Evolutionary conservation across 2,888 invertebrate species (phyloP).

Genomic region (Drosophila mettleri): DNA sequence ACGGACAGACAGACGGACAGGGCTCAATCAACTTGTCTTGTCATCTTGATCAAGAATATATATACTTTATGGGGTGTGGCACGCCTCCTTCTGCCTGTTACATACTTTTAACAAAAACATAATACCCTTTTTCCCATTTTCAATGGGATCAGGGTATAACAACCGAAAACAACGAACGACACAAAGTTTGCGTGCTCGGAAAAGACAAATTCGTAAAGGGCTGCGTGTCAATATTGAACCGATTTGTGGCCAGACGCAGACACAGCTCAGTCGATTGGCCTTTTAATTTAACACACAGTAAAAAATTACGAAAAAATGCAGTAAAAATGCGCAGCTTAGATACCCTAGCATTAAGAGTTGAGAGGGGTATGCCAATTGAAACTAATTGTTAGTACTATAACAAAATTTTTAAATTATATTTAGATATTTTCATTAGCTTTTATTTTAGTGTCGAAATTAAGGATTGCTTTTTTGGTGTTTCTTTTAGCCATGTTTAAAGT

Average conservation of each 20-base stretch:
- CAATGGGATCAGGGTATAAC: too few relatives aligned
- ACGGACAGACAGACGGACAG: too few relatives aligned
- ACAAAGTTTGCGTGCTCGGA: slow-evolving; percentile 59
- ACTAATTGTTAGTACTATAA: background rate
- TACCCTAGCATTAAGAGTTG: background rate
- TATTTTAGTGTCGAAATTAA: slow-evolving; percentile 44
- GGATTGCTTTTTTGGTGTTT: slow-evolving; percentile 9
- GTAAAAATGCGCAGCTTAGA: background rate
- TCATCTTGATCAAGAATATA: too few relatives aligned
- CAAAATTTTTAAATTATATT: background rate
- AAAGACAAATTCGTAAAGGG: slow-evolving; percentile 64
- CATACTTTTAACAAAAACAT: too few relatives aligned
- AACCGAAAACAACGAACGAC: slow-evolving; percentile 23
- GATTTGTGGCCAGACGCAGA: slow-evolving; percentile 49
- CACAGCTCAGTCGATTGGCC: slow-evolving; percentile 35
- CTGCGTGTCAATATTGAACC: slow-evolving; percentile 66
- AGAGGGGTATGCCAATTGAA: background rate
- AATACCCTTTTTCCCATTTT: too few relatives aligned
- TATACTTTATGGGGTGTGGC: too few relatives aligned
- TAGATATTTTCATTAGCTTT: slow-evolving; percentile 4
- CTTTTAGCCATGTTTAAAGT: slow-evolving; percentile 32
- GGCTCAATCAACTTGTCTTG: too few relatives aligned
- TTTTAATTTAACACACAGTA: slow-evolving; percentile 13
- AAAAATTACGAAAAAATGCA: slow-evolving; percentile 4
- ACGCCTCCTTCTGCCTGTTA: too few relatives aligned